Base-by-base conservation (phyloP, 2,113 vertebrate species). In the Tychaedon coryphoeus region DNA sequence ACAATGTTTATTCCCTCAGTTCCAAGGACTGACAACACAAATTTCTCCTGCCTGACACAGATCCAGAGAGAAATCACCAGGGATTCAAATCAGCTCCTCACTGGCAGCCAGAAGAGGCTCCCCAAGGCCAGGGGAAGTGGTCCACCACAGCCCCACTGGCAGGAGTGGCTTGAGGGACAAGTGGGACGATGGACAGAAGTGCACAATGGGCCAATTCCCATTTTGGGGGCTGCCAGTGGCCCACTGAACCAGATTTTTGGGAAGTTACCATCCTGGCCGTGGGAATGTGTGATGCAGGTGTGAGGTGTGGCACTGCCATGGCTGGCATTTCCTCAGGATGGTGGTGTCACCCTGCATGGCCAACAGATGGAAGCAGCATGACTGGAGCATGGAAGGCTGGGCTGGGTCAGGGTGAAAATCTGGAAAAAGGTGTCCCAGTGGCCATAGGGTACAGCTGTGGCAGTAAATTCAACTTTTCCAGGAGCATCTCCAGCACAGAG, bases 261-360 rank as follows among this genome's bases (percentile, higher is more conserved):
- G 91, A 76, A 62, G 45, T 50, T 40, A 66, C 12, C 48, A 53
- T n/a, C 36, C n/a, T 1, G 0, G 31, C 71, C 80, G 48, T 33
- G 87, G 62, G 38, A 42, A 73, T 56, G 58, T 48, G 50, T 83
- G 86, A 50, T 61, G 47, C 8, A 18, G 6, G 1, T 6, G 48
- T 85, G 86, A 92, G 40, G 34, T 64, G 53, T 43, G 66, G 24
- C 29, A 28, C 29, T 76, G 36, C 58, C 86, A 50, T 13, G 72
- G 72, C 17, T 96, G 86, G 86, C 51, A 91, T 96, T 95, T 95
- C 86, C 93, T 94, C 56, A 18, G 57, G 82, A 36, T 56, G 58
- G 24, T 40, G 62, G 62, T 74, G 57, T 64, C 78, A 78, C 38
- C 47, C 5, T 16, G 19, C 8, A 22, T 5, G 40, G 71, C 10